Base-by-base conservation (phyloP, 2,797 vertebrate genomes). In the Gobio occitaniae region DNA sequence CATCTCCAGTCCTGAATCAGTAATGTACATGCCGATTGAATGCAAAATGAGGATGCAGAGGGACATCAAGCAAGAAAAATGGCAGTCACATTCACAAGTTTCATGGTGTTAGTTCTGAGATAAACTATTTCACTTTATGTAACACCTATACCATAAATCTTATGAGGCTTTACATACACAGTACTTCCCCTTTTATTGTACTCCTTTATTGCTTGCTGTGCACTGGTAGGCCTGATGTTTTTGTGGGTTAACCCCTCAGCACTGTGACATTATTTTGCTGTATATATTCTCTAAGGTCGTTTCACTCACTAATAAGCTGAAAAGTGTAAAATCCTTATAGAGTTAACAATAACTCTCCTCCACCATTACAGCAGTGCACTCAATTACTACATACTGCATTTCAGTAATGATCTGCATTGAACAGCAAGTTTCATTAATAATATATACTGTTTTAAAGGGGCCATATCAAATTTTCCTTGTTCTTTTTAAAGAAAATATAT, bases 121-220 rank as follows among this genome's bases (percentile, higher is more conserved):
- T 94, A 92, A 95, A 94, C 92, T 91, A 90, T 93, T 94, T 93
- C 89, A 91, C 91, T 95, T 94, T 90, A 94, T 93, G 88, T 90
- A 89, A 91, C 92, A 88, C 86, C 83, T 81, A 82, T 85, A 84
- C 88, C 90, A 92, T 95, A 94, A 91, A 94, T 95, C 93, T 91
- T 90, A 56, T 48, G 82, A 65, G 82, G 84, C 88, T 89, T 84
- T 90, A 82, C 86, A 88, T 68, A 90, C 89, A 91, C 88, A 83
- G 63, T 88, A 44, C 80, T 86, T 87, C 84, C 65, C 54, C 54
- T 85, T 82, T 69, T 54, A 56, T 87, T 83, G 48, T 50, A 47
- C 69, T 72, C 17, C 65, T 76, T 50, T 38, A 61, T 74, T 44
- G 56, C 25, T 25, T 32, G 13, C 32, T 52, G 12, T 77, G 84